Conservation (phyloP, 2,113 vertebrate species). For the Macquaria australasica region DNA sequence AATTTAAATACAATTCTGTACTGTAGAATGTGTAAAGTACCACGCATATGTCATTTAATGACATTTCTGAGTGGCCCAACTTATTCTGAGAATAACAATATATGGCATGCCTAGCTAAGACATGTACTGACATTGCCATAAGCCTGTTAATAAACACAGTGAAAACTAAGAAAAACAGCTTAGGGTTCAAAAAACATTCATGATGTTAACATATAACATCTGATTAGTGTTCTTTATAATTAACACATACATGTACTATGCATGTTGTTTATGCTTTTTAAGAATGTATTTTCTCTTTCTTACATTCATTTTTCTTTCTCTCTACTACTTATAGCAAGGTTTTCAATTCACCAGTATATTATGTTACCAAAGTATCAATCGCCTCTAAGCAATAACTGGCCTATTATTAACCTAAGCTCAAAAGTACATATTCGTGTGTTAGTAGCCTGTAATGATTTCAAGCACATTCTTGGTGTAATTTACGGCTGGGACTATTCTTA, state of each 20-base stretch:
- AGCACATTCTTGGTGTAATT: conserved; percentile 20
- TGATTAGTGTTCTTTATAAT: no score
- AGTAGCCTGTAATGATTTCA: neutral
- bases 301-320: no score
- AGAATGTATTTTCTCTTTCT: neutral
- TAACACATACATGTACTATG: no score
- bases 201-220: neutral
- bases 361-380: neutral
- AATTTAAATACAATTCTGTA: neutral
- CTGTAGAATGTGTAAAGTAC: neutral
- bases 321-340: neutral
- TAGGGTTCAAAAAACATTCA: no score
- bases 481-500: conserved; percentile 52
- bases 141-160: neutral
- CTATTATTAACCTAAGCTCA: neutral
- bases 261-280: no score
- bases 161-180: neutral
- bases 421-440: neutral
- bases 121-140: neutral
- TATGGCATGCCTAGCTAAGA: no score
- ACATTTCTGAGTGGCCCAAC: neutral
- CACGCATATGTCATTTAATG: neutral
- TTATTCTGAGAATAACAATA: neutral
- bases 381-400: neutral
- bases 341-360: neutral